Percentiles rank a stretch among this genome's conserved stretches.
phyloP scores from a whole-genome alignment of 2,888 invertebrate species.

The Epistrophella euchroma region DNA sequence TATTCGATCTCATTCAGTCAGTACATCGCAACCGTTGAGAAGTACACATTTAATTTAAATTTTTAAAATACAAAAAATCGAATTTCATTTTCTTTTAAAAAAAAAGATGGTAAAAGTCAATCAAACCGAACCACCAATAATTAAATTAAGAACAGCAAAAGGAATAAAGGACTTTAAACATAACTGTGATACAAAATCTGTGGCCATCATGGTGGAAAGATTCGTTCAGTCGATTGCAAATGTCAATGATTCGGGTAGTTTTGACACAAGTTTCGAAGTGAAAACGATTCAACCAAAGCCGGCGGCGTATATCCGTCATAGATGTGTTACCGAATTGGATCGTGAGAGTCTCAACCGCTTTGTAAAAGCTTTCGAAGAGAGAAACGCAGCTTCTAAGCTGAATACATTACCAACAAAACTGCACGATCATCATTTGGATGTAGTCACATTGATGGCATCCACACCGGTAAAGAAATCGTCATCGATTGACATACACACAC shows the following conservation, averaged over 20 bases:
- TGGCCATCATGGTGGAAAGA: conserved; percentile 81
- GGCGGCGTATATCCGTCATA: conserved; percentile 77
- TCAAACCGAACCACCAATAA: conserved; percentile 40
- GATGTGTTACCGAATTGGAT: conserved; percentile 81
- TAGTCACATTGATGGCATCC: conserved; percentile 35
- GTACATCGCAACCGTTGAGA: conserved; percentile 65
- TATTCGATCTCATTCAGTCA: conserved; percentile 50
- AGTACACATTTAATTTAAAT: conserved; percentile 11
- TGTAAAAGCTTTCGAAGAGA: conserved; percentile 81
- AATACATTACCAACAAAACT: conserved; percentile 2
- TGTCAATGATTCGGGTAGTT: conserved; percentile 82
- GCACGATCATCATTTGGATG: conserved; percentile 12
- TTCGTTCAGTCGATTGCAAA: conserved; percentile 82
- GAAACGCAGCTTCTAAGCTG: background rate
- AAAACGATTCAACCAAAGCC: conserved; percentile 80
- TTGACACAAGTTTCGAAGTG: conserved; percentile 83
- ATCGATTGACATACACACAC: conserved; percentile 12
- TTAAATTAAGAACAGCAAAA: conserved; percentile 27
- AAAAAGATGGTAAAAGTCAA: conserved; percentile 69
- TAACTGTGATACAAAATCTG: conserved; percentile 66
- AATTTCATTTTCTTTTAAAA: conserved; percentile 23
- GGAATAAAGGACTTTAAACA: conserved; percentile 38
- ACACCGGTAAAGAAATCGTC: conserved; percentile 49
- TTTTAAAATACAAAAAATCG: conserved; percentile 23
- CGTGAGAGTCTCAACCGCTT: conserved; percentile 81